Conservation (phyloP, 1,140 invertebrate genomes). For the Drosophila lini region DNA sequence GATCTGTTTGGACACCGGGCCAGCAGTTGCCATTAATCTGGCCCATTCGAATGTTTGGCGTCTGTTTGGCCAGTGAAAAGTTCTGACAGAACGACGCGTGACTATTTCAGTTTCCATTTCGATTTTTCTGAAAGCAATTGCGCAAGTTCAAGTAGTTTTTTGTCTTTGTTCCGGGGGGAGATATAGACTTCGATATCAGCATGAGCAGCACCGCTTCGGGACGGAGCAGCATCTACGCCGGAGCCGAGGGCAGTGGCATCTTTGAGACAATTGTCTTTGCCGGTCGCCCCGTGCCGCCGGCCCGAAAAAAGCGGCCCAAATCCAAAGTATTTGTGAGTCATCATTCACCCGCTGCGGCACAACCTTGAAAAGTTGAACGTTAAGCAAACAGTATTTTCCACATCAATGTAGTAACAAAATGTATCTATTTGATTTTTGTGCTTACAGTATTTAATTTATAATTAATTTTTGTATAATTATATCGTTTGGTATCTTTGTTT, state of each 20-base stretch:
- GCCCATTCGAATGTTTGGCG: constrained; percentile 62
- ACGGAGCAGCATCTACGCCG: constrained; percentile 60
- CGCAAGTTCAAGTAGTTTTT: constrained; percentile 51
- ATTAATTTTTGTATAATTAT: constrained; percentile 25
- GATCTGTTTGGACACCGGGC: constrained; percentile 34
- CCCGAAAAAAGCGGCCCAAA: constrained; percentile 75
- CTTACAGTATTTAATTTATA: constrained; percentile 50
- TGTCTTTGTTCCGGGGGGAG: background rate
- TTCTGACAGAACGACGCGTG: constrained; percentile 51
- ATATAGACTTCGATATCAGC: background rate
- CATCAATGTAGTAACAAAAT: constrained; percentile 59
- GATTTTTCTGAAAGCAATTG: constrained; percentile 35
- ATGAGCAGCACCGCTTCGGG: constrained; percentile 77
- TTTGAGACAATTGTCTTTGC: constrained; percentile 68
- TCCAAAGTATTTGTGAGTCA: constrained; percentile 77
- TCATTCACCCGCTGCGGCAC: background rate
- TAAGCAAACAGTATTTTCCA: constrained; percentile 16
- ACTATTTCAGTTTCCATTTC: constrained; percentile 20
- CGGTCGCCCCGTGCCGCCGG: constrained; percentile 72
- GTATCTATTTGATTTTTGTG: constrained; percentile 22
- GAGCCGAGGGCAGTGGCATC: constrained; percentile 51
- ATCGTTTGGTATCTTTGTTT: constrained; percentile 24
- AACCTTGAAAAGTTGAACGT: constrained; percentile 42
- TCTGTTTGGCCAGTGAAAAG: constrained; percentile 68
- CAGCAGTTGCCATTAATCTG: constrained; percentile 42